Evolutionary conservation across 2,888 invertebrate species (phyloP), one percentile per base, ranked within the genome.

Genomic region (Sphecodes monilicornis): DNA sequence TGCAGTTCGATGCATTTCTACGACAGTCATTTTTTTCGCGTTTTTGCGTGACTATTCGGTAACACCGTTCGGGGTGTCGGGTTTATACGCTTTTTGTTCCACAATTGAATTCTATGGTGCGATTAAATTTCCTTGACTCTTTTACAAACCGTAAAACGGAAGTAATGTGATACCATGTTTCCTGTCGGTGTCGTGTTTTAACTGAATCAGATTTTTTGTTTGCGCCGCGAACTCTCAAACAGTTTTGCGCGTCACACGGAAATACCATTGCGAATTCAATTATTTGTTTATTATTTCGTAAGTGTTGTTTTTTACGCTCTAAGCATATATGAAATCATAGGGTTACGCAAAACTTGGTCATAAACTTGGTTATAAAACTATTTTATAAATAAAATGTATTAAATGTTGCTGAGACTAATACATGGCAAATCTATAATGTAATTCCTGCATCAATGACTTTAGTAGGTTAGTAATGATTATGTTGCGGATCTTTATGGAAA

Each of bases 41-140:
- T 60, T 60, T 54, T 76, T 5, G 26, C 22, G 4, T 26, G 16
- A n/a, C 46, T 4, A 13, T 46, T 39, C 39, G 22, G 26, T 41
- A 5, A 54, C 26, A 10, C 6, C 5, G 3, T 46, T n/a, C 10
- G 0, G 18, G 0, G n/a, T 13, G 26, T 36, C 36, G 16, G 13
- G 36, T 22, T 36, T 11, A 22, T 1, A 0, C 4, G 36, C 0
- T 60, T 26, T 57, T 57, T 22, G 29, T 78, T 16, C 54, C n/a
- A n/a, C 36, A n/a, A n/a, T 32, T 22, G 46, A 10, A 50, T 82
- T 60, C 36, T 16, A 13, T 46, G 1, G 68, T 11, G 10, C 8
- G 43, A 29, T 72, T 73, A 57, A 78, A 78, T 13, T 2, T 22
- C 13, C 22, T 71, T 29, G 26, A 69, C 57, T 57, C 16, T 41